phyloP scores from a whole-genome alignment of 1,140 invertebrate genomes.

The Sycobia sp. region DNA sequence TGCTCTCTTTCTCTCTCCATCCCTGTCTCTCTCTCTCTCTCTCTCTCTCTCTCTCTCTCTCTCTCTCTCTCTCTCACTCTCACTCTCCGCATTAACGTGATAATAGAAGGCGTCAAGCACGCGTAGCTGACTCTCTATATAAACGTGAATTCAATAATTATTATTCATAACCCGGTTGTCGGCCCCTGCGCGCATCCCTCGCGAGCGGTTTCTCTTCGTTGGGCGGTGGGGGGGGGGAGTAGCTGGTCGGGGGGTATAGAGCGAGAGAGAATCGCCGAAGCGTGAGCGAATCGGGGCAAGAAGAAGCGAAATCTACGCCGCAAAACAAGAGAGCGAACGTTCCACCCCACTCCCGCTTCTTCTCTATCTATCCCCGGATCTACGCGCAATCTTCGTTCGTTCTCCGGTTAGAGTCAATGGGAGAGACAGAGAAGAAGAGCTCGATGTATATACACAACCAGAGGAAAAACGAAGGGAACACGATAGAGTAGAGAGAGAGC shows the following conservation, averaged over 20 bases:
- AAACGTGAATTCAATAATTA: constrained; percentile 37
- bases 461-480: constrained; percentile 18
- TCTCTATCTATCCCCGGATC: no score
- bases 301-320: constrained; percentile 49
- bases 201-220: constrained; percentile 15
- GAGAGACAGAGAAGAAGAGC: no score
- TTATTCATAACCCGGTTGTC: constrained; percentile 35
- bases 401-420: no score
- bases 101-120: constrained; percentile 30
- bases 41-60: no score
- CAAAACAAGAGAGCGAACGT: constrained; percentile 53
- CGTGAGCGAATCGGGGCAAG: constrained; percentile 41
- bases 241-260: background rate
- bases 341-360: constrained; percentile 15
- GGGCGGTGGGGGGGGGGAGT: background rate
- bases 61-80: no score
- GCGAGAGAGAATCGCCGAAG: constrained; percentile 19
- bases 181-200: background rate
- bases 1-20: no score
- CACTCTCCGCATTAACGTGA: constrained; percentile 36
- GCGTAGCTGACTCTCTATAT: constrained; percentile 27
- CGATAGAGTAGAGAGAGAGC: constrained; percentile 40
- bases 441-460: no score
- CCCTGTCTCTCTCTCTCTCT: no score
- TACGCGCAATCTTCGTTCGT: background rate